A percentile compares a stretch with the other conserved stretches of the same genome.
Conservation (phyloP, 2,113 vertebrate species). For the Dicerorhinus sumatrensis region DNA sequence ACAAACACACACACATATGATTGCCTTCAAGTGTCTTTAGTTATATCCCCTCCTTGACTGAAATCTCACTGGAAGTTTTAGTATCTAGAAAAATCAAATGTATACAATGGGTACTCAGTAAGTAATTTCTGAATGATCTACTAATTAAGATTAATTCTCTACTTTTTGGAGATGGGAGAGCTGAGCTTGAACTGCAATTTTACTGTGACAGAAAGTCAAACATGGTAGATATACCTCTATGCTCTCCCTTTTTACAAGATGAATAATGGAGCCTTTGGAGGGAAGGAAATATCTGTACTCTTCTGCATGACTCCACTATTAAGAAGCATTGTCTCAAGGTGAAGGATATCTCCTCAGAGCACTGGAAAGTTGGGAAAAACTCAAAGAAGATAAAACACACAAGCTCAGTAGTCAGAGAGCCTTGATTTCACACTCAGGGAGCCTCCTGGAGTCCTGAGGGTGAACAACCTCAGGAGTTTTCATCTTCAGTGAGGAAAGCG, state of each 20-base stretch:
- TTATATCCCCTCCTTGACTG: not conserved
- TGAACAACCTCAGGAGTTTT: not conserved
- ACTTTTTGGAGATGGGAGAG: not conserved
- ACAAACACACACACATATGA: not conserved
- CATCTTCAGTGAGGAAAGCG: not conserved
- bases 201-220: constrained; percentile 3
- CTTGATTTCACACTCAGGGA: not conserved
- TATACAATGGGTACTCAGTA: not conserved
- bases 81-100: not conserved
- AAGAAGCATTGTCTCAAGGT: not conserved
- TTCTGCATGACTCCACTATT: not conserved
- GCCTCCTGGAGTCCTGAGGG: not conserved
- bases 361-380: not conserved
- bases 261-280: not conserved
- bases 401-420: not conserved
- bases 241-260: not conserved
- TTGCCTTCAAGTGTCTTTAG: constrained; percentile 14
- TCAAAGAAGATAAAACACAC: not conserved
- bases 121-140: constrained; percentile 23
- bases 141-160: not conserved
- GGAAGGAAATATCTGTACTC: not conserved
- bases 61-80: constrained; percentile 44
- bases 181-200: not conserved
- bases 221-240: not conserved
- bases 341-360: not conserved